phyloP scores from a whole-genome alignment of 2,113 vertebrate species.

The Rhizomys pruinosus region DNA sequence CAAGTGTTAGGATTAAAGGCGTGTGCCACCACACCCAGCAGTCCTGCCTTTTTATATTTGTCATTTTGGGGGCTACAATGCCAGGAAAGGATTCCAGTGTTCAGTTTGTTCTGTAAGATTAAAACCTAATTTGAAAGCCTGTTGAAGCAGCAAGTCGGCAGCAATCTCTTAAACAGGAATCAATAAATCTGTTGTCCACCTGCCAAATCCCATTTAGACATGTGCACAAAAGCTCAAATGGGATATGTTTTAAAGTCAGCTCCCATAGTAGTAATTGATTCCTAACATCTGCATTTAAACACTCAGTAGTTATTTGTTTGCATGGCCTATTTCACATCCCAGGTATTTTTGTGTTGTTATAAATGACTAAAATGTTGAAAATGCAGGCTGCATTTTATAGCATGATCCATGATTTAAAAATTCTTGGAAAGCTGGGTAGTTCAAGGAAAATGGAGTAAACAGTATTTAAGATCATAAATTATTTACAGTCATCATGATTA shows the following conservation, averaged over 20 bases:
- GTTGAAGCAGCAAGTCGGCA: constrained; percentile 59
- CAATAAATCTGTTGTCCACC: constrained; percentile 47
- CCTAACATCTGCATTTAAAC: constrained; percentile 47
- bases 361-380: constrained; percentile 28
- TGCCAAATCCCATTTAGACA: constrained; percentile 56
- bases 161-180: constrained; percentile 5
- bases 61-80: constrained; percentile 20
- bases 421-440: not conserved
- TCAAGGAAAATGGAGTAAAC: constrained; percentile 20
- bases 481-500: constrained; percentile 9
- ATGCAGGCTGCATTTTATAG: constrained; percentile 36
- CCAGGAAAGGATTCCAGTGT: constrained; percentile 61
- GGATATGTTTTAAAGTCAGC: not conserved
- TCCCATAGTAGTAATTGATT: constrained; percentile 43
- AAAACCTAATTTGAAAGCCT: constrained; percentile 61
- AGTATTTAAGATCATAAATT: not conserved
- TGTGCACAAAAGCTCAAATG: constrained; percentile 3
- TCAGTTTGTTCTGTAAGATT: constrained; percentile 51
- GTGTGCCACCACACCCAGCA: too few relatives aligned
- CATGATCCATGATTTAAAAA: constrained; percentile 32
- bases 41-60: too few relatives aligned
- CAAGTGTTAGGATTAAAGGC: too few relatives aligned
- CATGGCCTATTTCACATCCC: not conserved
- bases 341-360: constrained; percentile 45
- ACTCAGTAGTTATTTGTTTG: not conserved